These are phyloP conservation scores for Ceyx margarethae DNA, from an alignment of 2,113 vertebrate species.

Conservation along the genomic window DNA sequence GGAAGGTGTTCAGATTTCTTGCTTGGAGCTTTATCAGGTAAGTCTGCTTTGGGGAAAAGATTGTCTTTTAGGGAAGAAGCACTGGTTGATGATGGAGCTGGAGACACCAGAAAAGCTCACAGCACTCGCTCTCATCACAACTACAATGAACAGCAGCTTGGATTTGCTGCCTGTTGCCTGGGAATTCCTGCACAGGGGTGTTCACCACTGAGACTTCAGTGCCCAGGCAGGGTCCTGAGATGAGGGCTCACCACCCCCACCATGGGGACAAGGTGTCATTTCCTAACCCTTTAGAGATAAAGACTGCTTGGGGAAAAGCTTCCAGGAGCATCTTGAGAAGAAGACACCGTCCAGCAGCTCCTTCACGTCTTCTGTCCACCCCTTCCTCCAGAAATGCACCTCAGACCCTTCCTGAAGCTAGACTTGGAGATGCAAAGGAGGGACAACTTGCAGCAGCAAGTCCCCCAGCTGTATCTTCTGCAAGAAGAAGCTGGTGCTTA, in stretches of 20 bases:
- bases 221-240: not conserved
- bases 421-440: not conserved
- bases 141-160: not conserved
- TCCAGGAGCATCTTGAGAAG: not conserved
- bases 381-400: not conserved
- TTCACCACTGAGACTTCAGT: not conserved
- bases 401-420: not conserved
- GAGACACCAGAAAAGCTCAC: not conserved
- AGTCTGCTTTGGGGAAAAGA: not conserved
- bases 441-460: not conserved
- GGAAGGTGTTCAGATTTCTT: not conserved
- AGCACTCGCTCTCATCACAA: not conserved
- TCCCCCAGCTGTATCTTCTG: not conserved
- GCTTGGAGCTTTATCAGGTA: not conserved
- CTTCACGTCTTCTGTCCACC: not conserved
- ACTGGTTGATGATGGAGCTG: not conserved
- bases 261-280: not conserved
- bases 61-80: not conserved
- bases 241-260: not conserved
- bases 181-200: not conserved
- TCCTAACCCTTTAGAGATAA: not conserved
- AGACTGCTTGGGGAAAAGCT: not conserved
- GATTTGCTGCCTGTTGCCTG: not conserved
- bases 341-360: not conserved
- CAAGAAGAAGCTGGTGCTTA: not conserved